Percentiles rank a stretch among this genome's conserved stretches.
These are phyloP conservation scores for Mastomys natalensis DNA, from an alignment of 2,113 vertebrate species.

Conservation along the genomic window DNA sequence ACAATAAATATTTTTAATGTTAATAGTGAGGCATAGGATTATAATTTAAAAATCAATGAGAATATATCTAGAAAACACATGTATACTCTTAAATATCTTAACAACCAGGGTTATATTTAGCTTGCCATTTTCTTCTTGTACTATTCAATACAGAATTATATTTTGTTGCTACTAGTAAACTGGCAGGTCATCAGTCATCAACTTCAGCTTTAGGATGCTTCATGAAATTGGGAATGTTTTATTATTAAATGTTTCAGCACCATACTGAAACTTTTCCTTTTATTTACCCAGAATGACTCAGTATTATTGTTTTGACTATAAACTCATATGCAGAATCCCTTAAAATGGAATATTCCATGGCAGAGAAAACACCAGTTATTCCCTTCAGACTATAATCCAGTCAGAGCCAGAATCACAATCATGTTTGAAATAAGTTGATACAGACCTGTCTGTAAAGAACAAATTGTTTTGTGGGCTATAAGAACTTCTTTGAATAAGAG, in stretches of 20 bases:
- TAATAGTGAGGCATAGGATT: not conserved
- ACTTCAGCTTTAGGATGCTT: conserved; percentile 42
- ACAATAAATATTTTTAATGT: not conserved
- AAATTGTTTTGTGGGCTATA: not conserved
- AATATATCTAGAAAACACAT: not conserved
- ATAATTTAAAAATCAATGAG: not conserved
- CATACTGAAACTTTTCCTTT: not conserved
- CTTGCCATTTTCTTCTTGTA: not conserved
- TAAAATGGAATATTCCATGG: not conserved
- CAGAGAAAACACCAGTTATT: not conserved
- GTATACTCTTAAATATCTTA: not conserved
- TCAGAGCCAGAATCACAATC: not conserved
- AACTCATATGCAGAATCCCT: not conserved
- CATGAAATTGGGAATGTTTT: conserved; percentile 11
- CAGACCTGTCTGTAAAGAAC: not conserved
- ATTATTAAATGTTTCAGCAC: conserved; percentile 41
- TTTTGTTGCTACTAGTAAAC: conserved; percentile 17
- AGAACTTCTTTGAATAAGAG: conserved; percentile 6
- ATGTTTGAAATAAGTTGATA: not conserved
- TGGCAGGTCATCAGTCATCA: not conserved
- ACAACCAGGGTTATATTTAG: not conserved
- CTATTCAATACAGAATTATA: not conserved
- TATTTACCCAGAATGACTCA: conserved; percentile 10
- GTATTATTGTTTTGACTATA: not conserved
- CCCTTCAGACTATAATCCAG: not conserved